Evolutionary conservation across 2,888 invertebrate species (phyloP).

Genomic region (Rutpela maculata): DNA sequence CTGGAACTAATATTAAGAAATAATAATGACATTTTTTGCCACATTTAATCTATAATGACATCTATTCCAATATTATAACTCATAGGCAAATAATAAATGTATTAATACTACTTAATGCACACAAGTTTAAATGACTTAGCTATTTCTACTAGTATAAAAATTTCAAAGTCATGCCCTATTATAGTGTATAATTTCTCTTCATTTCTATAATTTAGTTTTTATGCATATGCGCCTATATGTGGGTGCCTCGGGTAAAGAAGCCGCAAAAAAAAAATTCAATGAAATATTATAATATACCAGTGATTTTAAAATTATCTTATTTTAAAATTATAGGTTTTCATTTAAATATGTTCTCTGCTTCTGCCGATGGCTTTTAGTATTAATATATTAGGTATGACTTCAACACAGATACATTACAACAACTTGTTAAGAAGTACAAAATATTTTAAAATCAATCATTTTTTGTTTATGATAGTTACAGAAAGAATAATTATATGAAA

Average conservation of each 20-base stretch:
- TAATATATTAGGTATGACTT: no score
- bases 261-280: background rate
- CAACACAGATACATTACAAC: no score
- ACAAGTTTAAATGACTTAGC: constrained; percentile 1
- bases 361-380: no score
- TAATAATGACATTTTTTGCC: background rate
- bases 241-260: constrained; percentile 4
- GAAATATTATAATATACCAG: background rate
- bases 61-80: background rate
- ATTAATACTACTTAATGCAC: constrained; percentile 1
- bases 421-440: no score
- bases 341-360: background rate
- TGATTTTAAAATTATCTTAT: background rate
- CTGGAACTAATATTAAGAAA: constrained; percentile 15
- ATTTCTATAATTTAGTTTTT: constrained; percentile 14
- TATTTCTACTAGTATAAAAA: background rate
- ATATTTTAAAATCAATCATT: no score
- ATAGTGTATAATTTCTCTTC: constrained; percentile 15
- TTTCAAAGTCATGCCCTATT: constrained; percentile 10
- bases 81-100: background rate
- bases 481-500: no score
- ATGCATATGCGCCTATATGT: background rate
- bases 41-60: constrained; percentile 10
- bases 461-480: no score
- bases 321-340: background rate